These are phyloP conservation scores for Xenentodon cancila DNA, from an alignment of 2,797 vertebrate species.

Conservation along the genomic window DNA sequence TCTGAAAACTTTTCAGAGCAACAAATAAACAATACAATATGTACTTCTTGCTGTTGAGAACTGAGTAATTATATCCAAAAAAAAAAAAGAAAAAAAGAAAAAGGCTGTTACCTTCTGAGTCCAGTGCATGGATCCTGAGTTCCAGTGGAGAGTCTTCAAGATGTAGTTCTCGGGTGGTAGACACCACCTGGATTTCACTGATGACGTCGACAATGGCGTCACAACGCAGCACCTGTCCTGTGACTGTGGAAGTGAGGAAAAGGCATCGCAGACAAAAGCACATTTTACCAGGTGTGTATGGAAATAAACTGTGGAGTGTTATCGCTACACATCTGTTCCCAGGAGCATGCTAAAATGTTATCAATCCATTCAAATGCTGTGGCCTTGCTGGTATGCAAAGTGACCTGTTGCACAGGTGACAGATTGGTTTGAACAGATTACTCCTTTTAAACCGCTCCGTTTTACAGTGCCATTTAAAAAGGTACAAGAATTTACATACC, in stretches of 20 bases:
- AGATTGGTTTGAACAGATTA: conserved; percentile 13
- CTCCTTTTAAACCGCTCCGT: not conserved
- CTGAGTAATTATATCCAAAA: not conserved
- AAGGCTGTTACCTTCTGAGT: conserved; percentile 89
- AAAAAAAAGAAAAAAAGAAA: not conserved
- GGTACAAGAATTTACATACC: not conserved
- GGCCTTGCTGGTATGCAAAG: conserved; percentile 16
- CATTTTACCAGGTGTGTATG: not conserved
- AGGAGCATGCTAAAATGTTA: not conserved
- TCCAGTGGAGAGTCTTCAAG: conserved; percentile 94
- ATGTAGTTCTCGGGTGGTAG: conserved; percentile 95
- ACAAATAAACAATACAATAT: conserved; percentile 30
- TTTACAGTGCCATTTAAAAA: not conserved
- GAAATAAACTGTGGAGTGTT: not conserved
- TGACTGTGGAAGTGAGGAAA: conserved; percentile 74
- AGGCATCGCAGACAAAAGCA: not conserved
- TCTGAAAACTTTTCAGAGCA: conserved; percentile 30
- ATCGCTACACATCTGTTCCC: not conserved
- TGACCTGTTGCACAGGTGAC: not conserved
- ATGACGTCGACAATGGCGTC: conserved; percentile 95
- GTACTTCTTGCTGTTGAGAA: conserved; percentile 8
- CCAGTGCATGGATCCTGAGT: conserved; percentile 92
- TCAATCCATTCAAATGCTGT: conserved; percentile 34
- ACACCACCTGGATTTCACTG: conserved; percentile 90
- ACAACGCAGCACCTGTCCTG: conserved; percentile 93